These are phyloP conservation scores for Physella acuta DNA, from an alignment of 1,140 invertebrate genomes.

Conservation along the genomic window DNA sequence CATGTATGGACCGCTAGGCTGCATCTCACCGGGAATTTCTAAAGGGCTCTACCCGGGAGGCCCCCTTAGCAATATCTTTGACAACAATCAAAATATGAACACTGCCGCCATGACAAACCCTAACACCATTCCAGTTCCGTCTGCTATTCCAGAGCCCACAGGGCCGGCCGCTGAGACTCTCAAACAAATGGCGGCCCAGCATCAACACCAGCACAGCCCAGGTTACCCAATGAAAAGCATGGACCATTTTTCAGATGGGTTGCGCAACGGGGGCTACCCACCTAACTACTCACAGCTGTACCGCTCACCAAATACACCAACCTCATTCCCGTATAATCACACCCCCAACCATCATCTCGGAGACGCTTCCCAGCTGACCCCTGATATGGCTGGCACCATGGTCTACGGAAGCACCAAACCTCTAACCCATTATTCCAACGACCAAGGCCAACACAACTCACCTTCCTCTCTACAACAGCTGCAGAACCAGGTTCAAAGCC, in stretches of 20 bases:
- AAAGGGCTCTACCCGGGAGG: slow-evolving; percentile 33
- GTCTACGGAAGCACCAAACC: slow-evolving; percentile 52
- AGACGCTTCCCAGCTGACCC: slow-evolving; percentile 21
- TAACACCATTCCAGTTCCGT: slow-evolving; percentile 30
- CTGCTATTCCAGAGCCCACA: slow-evolving; percentile 32
- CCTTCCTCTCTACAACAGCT: slow-evolving; percentile 56
- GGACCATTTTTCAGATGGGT: slow-evolving; percentile 21
- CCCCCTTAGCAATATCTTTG: slow-evolving; percentile 22
- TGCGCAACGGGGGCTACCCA: slow-evolving; percentile 21
- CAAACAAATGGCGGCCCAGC: slow-evolving; percentile 94
- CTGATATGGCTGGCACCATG: slow-evolving; percentile 30
- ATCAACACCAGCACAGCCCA: slow-evolving; percentile 78
- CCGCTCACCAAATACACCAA: slow-evolving; percentile 8
- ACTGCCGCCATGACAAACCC: slow-evolving; percentile 30
- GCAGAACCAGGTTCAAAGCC: slow-evolving; percentile 57
- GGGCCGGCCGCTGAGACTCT: slow-evolving; percentile 88
- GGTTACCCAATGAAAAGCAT: slow-evolving; percentile 57
- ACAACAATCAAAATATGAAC: slow-evolving; percentile 13
- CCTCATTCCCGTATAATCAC: slow-evolving; percentile 1
- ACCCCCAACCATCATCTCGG: slow-evolving; percentile 1
- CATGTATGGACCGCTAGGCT: slow-evolving; percentile 41
- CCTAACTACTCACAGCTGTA: slow-evolving; percentile 29
- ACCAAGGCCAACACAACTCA: slow-evolving; percentile 24
- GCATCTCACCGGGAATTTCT: slow-evolving; percentile 39
- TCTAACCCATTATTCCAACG: slow-evolving; percentile 49